Conservation (phyloP, 92 coral and sea anemone species). For the Paragorgia papillata region DNA sequence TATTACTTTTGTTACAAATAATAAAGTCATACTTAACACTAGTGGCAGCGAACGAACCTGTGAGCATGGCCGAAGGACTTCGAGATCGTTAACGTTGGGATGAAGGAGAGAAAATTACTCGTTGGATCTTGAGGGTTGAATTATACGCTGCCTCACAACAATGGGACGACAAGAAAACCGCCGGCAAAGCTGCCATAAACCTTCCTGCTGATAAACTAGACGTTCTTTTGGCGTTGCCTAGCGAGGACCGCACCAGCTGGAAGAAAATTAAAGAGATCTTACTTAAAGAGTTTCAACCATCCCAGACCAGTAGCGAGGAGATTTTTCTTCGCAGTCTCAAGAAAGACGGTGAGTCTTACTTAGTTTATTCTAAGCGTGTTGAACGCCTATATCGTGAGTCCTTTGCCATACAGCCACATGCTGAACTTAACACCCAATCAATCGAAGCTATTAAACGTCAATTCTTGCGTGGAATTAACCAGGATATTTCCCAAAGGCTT, state of each 20-base stretch:
- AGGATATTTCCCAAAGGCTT: too few species aligned
- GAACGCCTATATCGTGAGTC: too few species aligned
- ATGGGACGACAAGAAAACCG: conserved; percentile 29
- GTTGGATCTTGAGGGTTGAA: conserved; percentile 18
- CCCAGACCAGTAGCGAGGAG: conserved; percentile 12
- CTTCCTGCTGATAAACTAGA: conserved; percentile 17
- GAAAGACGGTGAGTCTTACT: conserved; percentile 6
- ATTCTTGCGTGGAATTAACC: too few species aligned
- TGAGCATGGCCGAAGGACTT: background rate
- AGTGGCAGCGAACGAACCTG: conserved; percentile 28
- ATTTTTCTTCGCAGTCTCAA: background rate
- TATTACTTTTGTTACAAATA: too few species aligned
- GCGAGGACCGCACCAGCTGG: conserved; percentile 20
- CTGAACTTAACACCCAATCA: too few species aligned
- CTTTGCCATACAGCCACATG: too few species aligned
- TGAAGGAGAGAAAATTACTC: conserved; percentile 4
- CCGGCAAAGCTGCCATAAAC: conserved; percentile 28
- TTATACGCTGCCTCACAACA: conserved; percentile 29
- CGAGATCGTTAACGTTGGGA: conserved; percentile 11
- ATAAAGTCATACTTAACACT: conserved; percentile 9
- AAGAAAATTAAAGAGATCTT: conserved; percentile 20
- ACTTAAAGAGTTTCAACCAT: conserved; percentile 16
- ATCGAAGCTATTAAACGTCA: too few species aligned
- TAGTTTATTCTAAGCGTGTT: too few species aligned
- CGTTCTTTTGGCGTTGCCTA: conserved; percentile 7